A percentile compares a stretch with the other conserved stretches of the same genome.
Conservation (phyloP, 92 coral and sea anemone species). For the Palythoa caribaeorum region DNA sequence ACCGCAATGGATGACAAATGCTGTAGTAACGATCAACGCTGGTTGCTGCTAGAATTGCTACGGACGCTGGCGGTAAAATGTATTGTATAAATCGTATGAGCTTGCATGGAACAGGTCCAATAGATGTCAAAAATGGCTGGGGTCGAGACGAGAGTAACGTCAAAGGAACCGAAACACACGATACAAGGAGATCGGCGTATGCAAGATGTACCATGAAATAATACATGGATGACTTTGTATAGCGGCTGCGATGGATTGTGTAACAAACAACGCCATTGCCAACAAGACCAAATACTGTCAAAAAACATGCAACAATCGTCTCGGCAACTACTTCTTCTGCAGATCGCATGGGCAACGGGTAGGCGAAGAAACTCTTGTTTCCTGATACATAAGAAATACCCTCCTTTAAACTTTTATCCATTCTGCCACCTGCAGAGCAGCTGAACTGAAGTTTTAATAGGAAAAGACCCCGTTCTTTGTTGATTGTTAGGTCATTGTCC, state of each 20-base stretch:
- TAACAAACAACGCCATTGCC: constrained; percentile 82
- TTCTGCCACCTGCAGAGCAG: not conserved
- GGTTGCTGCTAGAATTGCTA: constrained; percentile 78
- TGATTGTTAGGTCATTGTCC: not conserved
- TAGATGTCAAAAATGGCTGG: constrained; percentile 53
- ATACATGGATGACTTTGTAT: constrained; percentile 80
- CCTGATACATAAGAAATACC: not conserved
- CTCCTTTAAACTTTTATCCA: constrained; percentile 3
- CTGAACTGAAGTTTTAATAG: not conserved
- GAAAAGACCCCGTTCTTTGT: not conserved
- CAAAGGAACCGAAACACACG: constrained; percentile 75
- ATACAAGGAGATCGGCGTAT: constrained; percentile 75
- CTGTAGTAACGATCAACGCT: constrained; percentile 74
- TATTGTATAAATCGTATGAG: constrained; percentile 75
- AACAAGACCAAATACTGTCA: constrained; percentile 65
- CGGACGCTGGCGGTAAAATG: constrained; percentile 81
- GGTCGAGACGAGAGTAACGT: constrained; percentile 75
- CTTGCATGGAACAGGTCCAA: constrained; percentile 64
- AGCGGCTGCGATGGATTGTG: constrained; percentile 67
- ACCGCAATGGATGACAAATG: constrained; percentile 71
- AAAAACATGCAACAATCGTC: constrained; percentile 65
- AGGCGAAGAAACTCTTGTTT: not conserved
- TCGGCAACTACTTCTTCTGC: constrained; percentile 65
- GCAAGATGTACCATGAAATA: constrained; percentile 76
- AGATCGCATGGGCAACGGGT: constrained; percentile 65